Conservation (phyloP, 1,140 invertebrate species). For the Gerris buenoi region DNA sequence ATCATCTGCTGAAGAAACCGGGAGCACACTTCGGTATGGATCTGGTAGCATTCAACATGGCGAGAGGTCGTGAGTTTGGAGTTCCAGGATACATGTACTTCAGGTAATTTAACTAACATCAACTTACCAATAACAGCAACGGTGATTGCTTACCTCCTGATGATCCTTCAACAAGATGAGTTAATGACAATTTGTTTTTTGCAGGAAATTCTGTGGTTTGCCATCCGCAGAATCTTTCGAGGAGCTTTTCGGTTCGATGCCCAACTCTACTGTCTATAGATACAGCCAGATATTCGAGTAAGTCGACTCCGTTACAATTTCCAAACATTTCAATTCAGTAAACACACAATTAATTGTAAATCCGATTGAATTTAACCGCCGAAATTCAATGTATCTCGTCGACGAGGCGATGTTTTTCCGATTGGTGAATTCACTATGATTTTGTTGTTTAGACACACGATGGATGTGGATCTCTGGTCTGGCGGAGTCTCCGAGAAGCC, state of each 20-base stretch:
- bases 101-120: conserved; percentile 17
- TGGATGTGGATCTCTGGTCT: conserved; percentile 82
- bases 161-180: no score
- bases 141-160: no score
- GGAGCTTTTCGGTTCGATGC: conserved; percentile 72
- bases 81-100: conserved; percentile 51
- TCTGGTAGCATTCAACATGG: conserved; percentile 70
- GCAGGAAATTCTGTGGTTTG: conserved; percentile 74
- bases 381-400: no score
- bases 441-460: conserved; percentile 44
- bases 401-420: no score
- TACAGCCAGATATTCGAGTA: conserved; percentile 60
- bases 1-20: conserved; percentile 64
- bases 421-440: no score
- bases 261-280: conserved; percentile 68
- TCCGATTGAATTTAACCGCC: no score
- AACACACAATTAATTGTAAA: no score
- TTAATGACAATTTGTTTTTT: no score
- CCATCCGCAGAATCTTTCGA: conserved; percentile 62
- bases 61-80: conserved; percentile 69
- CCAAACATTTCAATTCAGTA: background rate
- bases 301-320: conserved; percentile 23
- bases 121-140: background rate
- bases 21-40: conserved; percentile 77
- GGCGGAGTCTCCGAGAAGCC: conserved; percentile 75